Percentiles rank a stretch among this genome's conserved stretches.
These are phyloP conservation scores for Ceyx margarethae DNA, from an alignment of 2,113 vertebrate species.

Conservation along the genomic window DNA sequence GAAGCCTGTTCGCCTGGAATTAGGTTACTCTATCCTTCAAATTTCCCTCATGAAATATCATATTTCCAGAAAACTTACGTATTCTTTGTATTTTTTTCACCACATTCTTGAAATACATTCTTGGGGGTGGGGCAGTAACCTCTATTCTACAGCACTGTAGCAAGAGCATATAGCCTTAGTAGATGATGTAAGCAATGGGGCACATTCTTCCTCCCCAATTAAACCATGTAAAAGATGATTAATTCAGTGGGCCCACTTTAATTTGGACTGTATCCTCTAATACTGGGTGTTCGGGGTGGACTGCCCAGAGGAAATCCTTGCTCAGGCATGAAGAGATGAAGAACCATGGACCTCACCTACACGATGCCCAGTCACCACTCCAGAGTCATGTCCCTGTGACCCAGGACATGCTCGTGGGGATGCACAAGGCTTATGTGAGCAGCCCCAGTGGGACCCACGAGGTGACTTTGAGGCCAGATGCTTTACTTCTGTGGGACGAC, in stretches of 20 bases:
- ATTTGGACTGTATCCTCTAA: neutral
- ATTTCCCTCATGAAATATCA: constrained; percentile 18
- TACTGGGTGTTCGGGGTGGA: neutral
- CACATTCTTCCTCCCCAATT: neutral
- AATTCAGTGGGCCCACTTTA: neutral
- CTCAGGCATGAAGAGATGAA: neutral
- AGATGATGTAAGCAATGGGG: neutral
- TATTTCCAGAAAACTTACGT: constrained; percentile 34
- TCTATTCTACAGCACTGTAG: neutral
- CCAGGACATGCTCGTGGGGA: rapidly evolving
- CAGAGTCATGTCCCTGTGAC: neutral
- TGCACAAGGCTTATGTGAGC: neutral
- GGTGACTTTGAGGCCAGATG: neutral
- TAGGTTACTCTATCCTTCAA: neutral
- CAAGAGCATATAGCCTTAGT: neutral
- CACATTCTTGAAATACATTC: constrained; percentile 28
- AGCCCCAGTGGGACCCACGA: neutral
- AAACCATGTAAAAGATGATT: neutral
- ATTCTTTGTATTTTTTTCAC: neutral
- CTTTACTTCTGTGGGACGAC: neutral
- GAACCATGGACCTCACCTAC: neutral
- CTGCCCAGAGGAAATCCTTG: neutral
- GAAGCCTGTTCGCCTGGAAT: constrained; percentile 40
- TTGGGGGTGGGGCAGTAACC: neutral
- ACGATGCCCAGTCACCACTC: rapidly evolving